A percentile compares a stretch with the other conserved stretches of the same genome.
These are phyloP conservation scores for Prinia subflava DNA, from an alignment of 2,113 vertebrate species.

Conservation along the genomic window DNA sequence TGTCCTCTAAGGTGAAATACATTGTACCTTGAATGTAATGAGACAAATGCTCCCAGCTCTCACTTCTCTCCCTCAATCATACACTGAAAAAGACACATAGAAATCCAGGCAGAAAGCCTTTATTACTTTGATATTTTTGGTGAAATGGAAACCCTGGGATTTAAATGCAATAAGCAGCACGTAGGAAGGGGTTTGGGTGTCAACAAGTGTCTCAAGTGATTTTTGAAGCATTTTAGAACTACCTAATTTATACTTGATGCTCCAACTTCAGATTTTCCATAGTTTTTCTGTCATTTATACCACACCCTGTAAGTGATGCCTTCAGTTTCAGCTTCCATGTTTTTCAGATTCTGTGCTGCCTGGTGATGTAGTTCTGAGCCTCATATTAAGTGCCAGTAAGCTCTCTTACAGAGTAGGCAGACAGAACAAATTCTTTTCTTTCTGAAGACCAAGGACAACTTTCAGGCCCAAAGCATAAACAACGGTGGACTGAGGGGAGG, in stretches of 20 bases:
- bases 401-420: no score
- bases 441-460: no score
- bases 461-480: no score
- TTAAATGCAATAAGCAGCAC: background rate
- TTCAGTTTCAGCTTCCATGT: no score
- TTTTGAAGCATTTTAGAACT: background rate
- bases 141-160: background rate
- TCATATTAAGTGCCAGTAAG: no score
- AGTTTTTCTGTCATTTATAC: background rate
- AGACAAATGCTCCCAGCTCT: background rate
- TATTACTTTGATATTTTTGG: background rate
- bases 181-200: background rate
- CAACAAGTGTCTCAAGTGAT: background rate
- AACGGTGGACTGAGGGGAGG: no score
- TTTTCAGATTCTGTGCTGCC: no score
- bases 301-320: background rate
- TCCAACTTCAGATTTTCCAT: accelerated
- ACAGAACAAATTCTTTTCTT: no score
- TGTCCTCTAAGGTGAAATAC: background rate
- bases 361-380: no score
- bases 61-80: background rate
- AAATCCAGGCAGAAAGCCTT: background rate
- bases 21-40: accelerated
- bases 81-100: accelerated
- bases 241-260: background rate